These are phyloP conservation scores for Galagoides demidoff DNA, from an alignment of 2,797 vertebrate species.

Conservation along the genomic window DNA sequence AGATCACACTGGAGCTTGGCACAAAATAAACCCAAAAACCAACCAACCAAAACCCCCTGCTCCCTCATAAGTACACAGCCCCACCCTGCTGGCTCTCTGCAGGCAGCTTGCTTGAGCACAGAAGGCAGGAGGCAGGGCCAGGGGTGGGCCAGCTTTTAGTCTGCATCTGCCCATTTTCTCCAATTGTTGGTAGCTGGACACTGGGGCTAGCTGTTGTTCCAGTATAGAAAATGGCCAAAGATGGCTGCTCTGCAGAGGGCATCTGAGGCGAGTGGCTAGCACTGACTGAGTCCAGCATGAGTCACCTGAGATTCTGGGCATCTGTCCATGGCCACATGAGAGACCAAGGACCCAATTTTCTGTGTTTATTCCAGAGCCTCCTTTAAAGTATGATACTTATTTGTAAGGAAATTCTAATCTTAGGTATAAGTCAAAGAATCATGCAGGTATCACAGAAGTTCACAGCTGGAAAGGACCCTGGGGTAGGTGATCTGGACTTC, in stretches of 20 bases:
- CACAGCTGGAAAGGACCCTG: not conserved
- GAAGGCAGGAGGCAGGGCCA: not conserved
- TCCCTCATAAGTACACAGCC: not conserved
- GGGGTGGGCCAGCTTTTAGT: not conserved
- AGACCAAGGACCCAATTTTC: not conserved
- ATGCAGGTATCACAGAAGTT: not conserved
- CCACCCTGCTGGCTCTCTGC: not conserved
- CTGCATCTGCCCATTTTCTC: not conserved
- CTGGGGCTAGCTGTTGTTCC: not conserved
- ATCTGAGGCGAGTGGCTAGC: not conserved
- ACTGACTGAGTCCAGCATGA: not conserved
- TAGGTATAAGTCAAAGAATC: not conserved
- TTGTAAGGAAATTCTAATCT: slow-evolving; percentile 34
- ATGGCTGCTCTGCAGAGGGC: not conserved
- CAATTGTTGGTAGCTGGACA: not conserved
- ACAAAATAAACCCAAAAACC: not conserved
- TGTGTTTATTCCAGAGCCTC: not conserved
- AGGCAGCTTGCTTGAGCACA: not conserved
- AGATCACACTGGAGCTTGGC: slow-evolving; percentile 16
- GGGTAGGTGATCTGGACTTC: not conserved
- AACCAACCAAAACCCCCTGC: not conserved
- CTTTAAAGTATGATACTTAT: not conserved
- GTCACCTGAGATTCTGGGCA: not conserved
- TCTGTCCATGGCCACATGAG: not conserved
- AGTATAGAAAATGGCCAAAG: not conserved